These are phyloP conservation scores for Typhlichthys eigenmanni DNA, from an alignment of 2,797 vertebrate genomes.

Conservation along the genomic window DNA sequence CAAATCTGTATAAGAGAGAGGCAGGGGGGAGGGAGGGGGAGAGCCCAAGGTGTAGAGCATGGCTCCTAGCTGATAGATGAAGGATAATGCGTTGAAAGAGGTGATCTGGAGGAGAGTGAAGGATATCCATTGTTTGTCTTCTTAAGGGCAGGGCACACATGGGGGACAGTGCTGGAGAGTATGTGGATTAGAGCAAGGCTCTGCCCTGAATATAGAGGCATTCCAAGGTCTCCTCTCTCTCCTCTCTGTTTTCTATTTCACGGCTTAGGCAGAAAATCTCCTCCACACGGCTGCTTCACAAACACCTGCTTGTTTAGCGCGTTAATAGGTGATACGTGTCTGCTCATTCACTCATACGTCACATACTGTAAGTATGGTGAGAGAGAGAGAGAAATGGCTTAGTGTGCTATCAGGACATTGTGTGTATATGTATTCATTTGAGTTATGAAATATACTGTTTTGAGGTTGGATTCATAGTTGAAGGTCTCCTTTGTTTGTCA, in stretches of 20 bases:
- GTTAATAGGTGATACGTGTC: slow-evolving; percentile 8
- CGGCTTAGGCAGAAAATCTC: not conserved
- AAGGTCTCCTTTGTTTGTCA: not conserved
- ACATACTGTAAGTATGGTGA: slow-evolving; percentile 46
- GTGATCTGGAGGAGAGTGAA: slow-evolving; percentile 80
- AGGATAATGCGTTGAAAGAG: slow-evolving; percentile 77
- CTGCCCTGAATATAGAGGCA: slow-evolving; percentile 75
- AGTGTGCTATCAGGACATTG: slow-evolving; percentile 11
- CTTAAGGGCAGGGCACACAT: slow-evolving; percentile 81
- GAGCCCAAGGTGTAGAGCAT: slow-evolving; percentile 14
- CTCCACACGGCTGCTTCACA: not conserved
- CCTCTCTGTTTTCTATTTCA: not conserved
- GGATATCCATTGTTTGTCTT: slow-evolving; percentile 83
- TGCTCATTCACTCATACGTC: slow-evolving; percentile 22
- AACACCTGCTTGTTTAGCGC: too few relatives aligned
- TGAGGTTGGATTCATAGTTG: slow-evolving; percentile 2
- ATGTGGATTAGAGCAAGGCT: slow-evolving; percentile 76
- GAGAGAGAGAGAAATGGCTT: slow-evolving; percentile 37
- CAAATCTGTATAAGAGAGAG: slow-evolving; percentile 13
- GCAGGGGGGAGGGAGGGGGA: not conserved
- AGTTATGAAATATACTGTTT: slow-evolving; percentile 22
- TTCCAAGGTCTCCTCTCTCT: slow-evolving; percentile 51
- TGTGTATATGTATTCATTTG: too few relatives aligned
- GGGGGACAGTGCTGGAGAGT: slow-evolving; percentile 73
- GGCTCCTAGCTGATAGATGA: slow-evolving; percentile 54